Evolutionary conservation across 2,113 vertebrate species (phyloP).

Genomic region (cattle (Bos taurus)): DNA sequence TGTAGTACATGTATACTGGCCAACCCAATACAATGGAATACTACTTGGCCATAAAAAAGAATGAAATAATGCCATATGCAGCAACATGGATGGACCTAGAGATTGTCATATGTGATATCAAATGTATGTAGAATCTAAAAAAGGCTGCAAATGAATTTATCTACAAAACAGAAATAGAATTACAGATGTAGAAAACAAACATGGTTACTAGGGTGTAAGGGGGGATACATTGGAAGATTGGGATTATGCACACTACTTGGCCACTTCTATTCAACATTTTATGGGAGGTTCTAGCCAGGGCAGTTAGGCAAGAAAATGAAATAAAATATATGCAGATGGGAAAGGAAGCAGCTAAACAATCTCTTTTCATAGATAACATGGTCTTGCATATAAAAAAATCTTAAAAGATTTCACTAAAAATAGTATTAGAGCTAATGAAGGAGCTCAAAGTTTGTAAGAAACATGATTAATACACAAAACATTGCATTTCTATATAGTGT

Average conservation of each 20-base stretch:
- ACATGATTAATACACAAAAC: not conserved
- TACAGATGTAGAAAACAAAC: not conserved
- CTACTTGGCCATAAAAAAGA: not conserved
- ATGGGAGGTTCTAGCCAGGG: not conserved
- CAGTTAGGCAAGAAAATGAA: not conserved
- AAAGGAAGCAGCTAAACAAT: not conserved
- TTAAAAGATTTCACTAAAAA: not conserved
- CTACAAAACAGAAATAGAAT: not conserved
- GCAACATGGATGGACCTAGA: not conserved
- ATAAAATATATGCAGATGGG: not conserved
- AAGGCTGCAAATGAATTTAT: not conserved
- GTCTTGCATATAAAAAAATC: not conserved
- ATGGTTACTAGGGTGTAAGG: not conserved
- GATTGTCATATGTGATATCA: not conserved
- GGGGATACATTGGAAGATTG: not conserved
- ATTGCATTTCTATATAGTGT: not conserved
- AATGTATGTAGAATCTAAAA: not conserved
- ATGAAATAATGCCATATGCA: not conserved
- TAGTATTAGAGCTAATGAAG: not conserved
- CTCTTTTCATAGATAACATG: not conserved
- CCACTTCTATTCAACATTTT: not conserved
- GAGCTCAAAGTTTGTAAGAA: not conserved
- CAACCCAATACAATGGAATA: not conserved
- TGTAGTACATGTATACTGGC: not conserved
- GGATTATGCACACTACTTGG: not conserved